Conservation (phyloP, 2,888 invertebrate genomes). For the Campoplex capitator region DNA sequence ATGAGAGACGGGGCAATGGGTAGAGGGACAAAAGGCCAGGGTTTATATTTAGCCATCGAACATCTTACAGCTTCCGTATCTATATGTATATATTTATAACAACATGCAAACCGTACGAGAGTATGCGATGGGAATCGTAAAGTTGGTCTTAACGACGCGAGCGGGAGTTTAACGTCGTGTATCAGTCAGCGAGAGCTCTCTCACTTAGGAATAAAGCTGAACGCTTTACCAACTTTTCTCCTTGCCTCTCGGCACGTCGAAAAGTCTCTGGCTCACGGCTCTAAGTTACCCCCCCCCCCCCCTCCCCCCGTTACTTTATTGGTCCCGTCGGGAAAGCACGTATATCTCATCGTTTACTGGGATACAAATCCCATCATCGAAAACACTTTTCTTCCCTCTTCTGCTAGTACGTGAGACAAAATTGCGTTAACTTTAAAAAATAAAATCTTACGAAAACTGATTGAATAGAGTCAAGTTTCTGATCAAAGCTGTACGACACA, state of each 20-base stretch:
- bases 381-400: slow-evolving; percentile 2
- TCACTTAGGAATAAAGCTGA: slow-evolving; percentile 45
- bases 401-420: background rate
- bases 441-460: background rate
- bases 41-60: slow-evolving; percentile 74
- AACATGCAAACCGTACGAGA: slow-evolving; percentile 42
- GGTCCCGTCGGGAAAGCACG: slow-evolving; percentile 47
- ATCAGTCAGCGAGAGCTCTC: slow-evolving; percentile 68
- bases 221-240: slow-evolving; percentile 53
- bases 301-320: slow-evolving; percentile 51
- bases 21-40: slow-evolving; percentile 35
- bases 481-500: background rate
- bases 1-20: slow-evolving; percentile 5
- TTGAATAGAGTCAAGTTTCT: background rate
- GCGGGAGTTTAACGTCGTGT: slow-evolving; percentile 75
- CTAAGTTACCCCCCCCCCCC: slow-evolving; percentile 26
- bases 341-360: slow-evolving; percentile 31
- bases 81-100: slow-evolving; percentile 5
- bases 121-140: slow-evolving; percentile 71
- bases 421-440: slow-evolving; percentile 10
- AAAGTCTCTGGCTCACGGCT: slow-evolving; percentile 27
- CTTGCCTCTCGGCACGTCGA: slow-evolving; percentile 32
- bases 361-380: slow-evolving; percentile 37
- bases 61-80: slow-evolving; percentile 1
- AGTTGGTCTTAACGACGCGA: slow-evolving; percentile 74